phyloP scores from a whole-genome alignment of 2,113 vertebrate species.

The Herpetotheres cachinnans region DNA sequence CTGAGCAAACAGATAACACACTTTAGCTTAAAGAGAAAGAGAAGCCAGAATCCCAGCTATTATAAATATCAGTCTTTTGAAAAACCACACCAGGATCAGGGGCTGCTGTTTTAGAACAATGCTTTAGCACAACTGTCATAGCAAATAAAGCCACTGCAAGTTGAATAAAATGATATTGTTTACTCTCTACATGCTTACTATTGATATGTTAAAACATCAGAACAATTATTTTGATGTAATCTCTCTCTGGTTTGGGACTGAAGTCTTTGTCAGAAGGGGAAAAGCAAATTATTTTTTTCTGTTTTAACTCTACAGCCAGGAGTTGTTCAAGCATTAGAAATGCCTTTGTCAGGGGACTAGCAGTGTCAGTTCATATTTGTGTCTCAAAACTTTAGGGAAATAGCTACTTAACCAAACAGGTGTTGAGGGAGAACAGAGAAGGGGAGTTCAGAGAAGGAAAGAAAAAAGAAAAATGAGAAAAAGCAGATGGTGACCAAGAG shows the following conservation, averaged over 20 bases:
- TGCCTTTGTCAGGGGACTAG: slow-evolving; percentile 13
- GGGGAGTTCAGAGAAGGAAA: not conserved
- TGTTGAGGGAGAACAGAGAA: not conserved
- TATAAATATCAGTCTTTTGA: not conserved
- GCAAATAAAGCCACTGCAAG: not conserved
- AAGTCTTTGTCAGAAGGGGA: not conserved
- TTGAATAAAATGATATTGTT: not conserved
- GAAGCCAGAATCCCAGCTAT: not conserved
- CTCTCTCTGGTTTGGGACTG: not conserved
- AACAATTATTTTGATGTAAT: not conserved
- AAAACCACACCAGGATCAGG: accelerated
- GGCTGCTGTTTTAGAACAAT: not conserved
- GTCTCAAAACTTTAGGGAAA: slow-evolving; percentile 25
- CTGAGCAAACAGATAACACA: not conserved
- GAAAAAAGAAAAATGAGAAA: not conserved
- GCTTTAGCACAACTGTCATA: not conserved
- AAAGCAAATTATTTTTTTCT: not conserved
- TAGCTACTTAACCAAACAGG: slow-evolving; percentile 8
- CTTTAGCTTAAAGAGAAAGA: not conserved
- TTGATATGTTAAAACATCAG: not conserved
- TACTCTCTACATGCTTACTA: not conserved
- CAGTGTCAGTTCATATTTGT: slow-evolving; percentile 45
- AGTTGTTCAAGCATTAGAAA: slow-evolving; percentile 19
- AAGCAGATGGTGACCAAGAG: not conserved
- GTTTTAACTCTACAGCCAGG: not conserved